Evolutionary conservation across 1,140 invertebrate species (phyloP).

Genomic region (Lucilia sericata): DNA sequence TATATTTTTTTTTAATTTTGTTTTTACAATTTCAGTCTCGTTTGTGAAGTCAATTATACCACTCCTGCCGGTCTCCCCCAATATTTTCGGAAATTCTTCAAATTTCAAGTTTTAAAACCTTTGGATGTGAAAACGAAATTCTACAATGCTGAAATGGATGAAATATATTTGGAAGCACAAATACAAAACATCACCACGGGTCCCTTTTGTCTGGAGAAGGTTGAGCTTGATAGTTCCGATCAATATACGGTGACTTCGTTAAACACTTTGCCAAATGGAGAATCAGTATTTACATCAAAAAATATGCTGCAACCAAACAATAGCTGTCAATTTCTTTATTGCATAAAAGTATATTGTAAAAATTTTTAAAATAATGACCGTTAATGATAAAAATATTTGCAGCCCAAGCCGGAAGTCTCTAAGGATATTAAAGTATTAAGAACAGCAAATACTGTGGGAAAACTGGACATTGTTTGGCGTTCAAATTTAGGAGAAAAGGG

Average conservation of each 20-base stretch:
- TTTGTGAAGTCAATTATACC: slow-evolving; percentile 95
- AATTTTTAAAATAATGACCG: not conserved
- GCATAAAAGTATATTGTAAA: slow-evolving; percentile 70
- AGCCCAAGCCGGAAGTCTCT: slow-evolving; percentile 79
- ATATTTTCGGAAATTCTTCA: slow-evolving; percentile 96
- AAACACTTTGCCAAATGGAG: slow-evolving; percentile 73
- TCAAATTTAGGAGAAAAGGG: slow-evolving; percentile 94
- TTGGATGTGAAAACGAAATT: slow-evolving; percentile 99
- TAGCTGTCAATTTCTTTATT: slow-evolving; percentile 94
- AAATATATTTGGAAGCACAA: slow-evolving; percentile 96
- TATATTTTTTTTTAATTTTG: not conserved
- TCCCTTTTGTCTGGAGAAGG: slow-evolving; percentile 62
- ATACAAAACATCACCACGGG: slow-evolving; percentile 64
- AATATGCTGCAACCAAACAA: slow-evolving; percentile 84
- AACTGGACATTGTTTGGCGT: slow-evolving; percentile 97
- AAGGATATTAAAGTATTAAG: slow-evolving; percentile 81
- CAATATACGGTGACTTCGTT: slow-evolving; percentile 83
- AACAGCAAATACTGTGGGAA: slow-evolving; percentile 92
- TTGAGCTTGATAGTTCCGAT: slow-evolving; percentile 87
- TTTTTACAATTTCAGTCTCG: slow-evolving; percentile 76
- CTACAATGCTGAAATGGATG: slow-evolving; percentile 96
- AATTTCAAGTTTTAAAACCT: slow-evolving; percentile 98
- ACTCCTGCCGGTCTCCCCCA: slow-evolving; percentile 77
- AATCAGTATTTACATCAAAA: slow-evolving; percentile 86
- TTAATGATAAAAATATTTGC: not conserved